Base-by-base conservation (phyloP, 2,113 vertebrate species). In the Rhynchomys soricoides region DNA sequence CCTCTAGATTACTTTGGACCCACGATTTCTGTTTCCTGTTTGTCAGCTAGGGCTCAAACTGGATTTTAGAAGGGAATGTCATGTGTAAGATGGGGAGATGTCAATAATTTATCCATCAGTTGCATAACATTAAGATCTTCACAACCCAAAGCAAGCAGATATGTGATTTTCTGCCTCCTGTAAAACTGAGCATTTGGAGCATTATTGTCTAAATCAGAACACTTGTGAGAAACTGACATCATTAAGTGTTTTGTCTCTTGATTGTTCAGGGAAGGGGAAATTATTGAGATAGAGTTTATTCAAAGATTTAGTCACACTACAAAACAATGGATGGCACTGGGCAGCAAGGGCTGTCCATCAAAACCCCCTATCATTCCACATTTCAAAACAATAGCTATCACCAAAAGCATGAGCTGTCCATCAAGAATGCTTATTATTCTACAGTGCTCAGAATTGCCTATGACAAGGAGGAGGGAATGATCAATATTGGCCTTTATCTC, bases 211-310 rank as follows among this genome's bases (percentile, higher is more conserved):
- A 90, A 77, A 11, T 24, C 52, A 45, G 55, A 31, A 64, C 94
- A 78, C 50, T 64, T 57, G 34, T 95, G 26, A 81, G 50, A 21
- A 94, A 79, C 11, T 34, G 92, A 52, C 8, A 62, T 52, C n/a
- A 86, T 43, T 45, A 93, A 95, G 73, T 83, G 26, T 87, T 90
- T 90, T 83, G 29, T 86, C 89, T 78, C 50, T 68, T 88, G 83
- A 45, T 62, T 85, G 55, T 85, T 37, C 68, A 73, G 48, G n/a
- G 55, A 94, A 94, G 52, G 66, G 82, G 29, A 24, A 81, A 79
- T 73, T 45, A 95, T 64, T 59, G 64, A 96, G 21, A 10, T 40
- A 48, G 4, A 89, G 43, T 34, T 93, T 75, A 13, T 71, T 81
- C 21, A 59, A 77, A 40, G 64, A 95, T 75, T 93, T 71, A 15